A percentile compares a stretch with the other conserved stretches of the same genome.
Conservation (phyloP, 2,888 invertebrate species). For the Chelonus formosanus region DNA sequence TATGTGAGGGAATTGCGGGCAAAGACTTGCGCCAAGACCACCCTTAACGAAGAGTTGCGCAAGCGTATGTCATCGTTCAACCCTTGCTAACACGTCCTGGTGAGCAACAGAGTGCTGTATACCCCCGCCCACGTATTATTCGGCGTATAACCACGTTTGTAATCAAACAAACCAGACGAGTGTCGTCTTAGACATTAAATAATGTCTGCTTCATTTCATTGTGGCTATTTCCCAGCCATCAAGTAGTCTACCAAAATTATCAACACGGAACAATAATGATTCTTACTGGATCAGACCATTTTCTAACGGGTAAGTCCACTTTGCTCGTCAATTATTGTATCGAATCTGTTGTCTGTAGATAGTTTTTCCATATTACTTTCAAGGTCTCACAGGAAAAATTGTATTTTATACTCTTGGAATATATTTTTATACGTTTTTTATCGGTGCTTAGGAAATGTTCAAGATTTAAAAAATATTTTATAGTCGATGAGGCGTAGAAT, state of each 20-base stretch:
- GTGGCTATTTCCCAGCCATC: slow-evolving; percentile 45
- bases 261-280: slow-evolving; percentile 59
- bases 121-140: slow-evolving; percentile 62
- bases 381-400: slow-evolving; percentile 11
- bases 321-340: slow-evolving; percentile 34
- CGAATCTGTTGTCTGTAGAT: slow-evolving; percentile 14
- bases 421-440: too few species aligned
- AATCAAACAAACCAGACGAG: slow-evolving; percentile 49
- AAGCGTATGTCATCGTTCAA: slow-evolving; percentile 42
- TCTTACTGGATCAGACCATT: slow-evolving; percentile 65
- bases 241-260: slow-evolving; percentile 42
- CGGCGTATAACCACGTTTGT: slow-evolving; percentile 58
- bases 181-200: slow-evolving; percentile 45
- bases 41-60: slow-evolving; percentile 31
- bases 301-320: slow-evolving; percentile 65
- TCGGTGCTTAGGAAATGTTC: too few species aligned
- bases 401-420: not conserved
- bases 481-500: not conserved
- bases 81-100: slow-evolving; percentile 52
- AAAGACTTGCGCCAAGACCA: slow-evolving; percentile 35
- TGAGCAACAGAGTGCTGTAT: slow-evolving; percentile 62
- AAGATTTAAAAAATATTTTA: too few species aligned
- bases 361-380: slow-evolving; percentile 6
- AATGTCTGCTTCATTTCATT: slow-evolving; percentile 52
- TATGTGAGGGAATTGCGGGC: slow-evolving; percentile 31